These are phyloP conservation scores for Trachythela sp. DNA, from an alignment of 64 coral and sea anemone genomes.

Conservation along the genomic window DNA sequence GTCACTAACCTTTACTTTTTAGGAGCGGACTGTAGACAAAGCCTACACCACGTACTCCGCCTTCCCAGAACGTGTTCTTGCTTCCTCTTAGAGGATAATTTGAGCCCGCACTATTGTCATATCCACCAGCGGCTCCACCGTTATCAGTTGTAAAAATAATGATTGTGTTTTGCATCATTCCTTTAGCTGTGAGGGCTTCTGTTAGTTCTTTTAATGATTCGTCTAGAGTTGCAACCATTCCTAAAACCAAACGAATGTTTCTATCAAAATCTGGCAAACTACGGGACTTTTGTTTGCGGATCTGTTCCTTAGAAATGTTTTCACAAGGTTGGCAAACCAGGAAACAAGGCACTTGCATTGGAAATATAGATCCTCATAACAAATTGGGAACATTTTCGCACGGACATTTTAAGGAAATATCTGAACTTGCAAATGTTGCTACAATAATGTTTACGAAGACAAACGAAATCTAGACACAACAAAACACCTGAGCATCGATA, in stretches of 20 bases:
- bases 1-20: conserved; percentile 26
- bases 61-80: conserved; percentile 40
- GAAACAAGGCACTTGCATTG: too few relatives aligned
- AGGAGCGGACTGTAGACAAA: conserved; percentile 91
- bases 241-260: background rate
- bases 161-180: conserved; percentile 14
- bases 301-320: too few relatives aligned
- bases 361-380: too few relatives aligned
- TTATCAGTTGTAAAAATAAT: conserved; percentile 9
- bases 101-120: conserved; percentile 9
- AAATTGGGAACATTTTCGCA: too few relatives aligned
- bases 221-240: background rate
- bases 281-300: background rate
- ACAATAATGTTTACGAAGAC: too few relatives aligned
- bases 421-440: too few relatives aligned
- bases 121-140: conserved; percentile 16
- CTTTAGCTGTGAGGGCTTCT: background rate
- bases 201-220: background rate
- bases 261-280: background rate
- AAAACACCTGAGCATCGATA: too few relatives aligned
- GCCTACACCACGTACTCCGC: conserved; percentile 72
- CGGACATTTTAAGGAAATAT: too few relatives aligned
- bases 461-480: too few relatives aligned
- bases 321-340: too few relatives aligned
- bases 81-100: conserved; percentile 7